A percentile compares a stretch with the other conserved stretches of the same genome.
phyloP scores from a whole-genome alignment of 37 sponge, comb jelly and placozoan species.

The Halichondria panicea region DNA sequence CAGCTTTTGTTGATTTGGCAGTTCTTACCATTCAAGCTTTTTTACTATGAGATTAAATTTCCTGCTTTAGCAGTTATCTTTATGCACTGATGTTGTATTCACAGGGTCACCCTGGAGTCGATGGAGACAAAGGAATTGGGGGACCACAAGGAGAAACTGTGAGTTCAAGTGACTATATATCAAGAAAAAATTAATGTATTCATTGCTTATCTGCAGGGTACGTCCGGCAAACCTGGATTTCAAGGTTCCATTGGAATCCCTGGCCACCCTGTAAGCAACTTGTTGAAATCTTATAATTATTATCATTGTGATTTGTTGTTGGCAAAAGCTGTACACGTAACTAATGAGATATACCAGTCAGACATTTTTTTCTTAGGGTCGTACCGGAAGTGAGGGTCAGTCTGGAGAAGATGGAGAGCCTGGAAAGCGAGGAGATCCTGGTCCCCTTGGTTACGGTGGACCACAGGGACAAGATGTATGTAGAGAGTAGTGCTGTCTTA shows the following conservation, averaged over 20 bases:
- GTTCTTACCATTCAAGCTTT: not conserved
- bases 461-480: conserved; percentile 31
- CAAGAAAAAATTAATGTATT: no score
- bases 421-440: conserved; percentile 13
- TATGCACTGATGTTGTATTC: not conserved
- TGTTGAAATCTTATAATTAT: no score
- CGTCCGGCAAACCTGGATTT: conserved; percentile 29
- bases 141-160: conserved; percentile 42
- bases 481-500: not conserved
- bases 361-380: conserved; percentile 18
- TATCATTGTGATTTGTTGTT: no score
- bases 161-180: no score
- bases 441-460: conserved; percentile 25
- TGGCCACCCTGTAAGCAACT: conserved; percentile 38
- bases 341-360: no score
- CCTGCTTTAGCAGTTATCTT: not conserved
- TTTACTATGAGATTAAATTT: not conserved
- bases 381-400: conserved; percentile 10
- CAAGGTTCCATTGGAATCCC: conserved; percentile 14
- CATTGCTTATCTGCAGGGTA: no score
- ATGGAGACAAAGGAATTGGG: conserved; percentile 26
- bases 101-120: conserved; percentile 38
- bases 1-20: not conserved
- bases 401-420: conserved; percentile 23
- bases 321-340: no score